These are phyloP conservation scores for Charanyca ferruginea DNA, from an alignment of 2,888 invertebrate species.

Conservation along the genomic window DNA sequence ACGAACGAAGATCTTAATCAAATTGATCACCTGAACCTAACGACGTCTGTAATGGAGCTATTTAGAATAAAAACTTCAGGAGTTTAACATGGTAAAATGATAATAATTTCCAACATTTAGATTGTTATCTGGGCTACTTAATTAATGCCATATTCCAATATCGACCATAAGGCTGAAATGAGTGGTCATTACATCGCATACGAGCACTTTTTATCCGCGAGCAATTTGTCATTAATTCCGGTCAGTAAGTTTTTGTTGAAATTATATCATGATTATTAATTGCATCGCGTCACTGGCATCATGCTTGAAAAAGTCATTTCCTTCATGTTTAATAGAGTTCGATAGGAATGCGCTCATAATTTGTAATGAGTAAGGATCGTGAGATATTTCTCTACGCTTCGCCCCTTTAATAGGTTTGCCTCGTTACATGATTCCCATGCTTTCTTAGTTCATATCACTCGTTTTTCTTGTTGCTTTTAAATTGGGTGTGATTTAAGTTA, in stretches of 20 bases:
- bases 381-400: conserved; percentile 88
- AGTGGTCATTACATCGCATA: conserved; percentile 50
- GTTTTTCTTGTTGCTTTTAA: conserved; percentile 74
- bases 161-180: conserved; percentile 40
- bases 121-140: conserved; percentile 57
- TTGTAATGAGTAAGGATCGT: conserved; percentile 90
- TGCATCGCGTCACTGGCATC: conserved; percentile 71
- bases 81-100: conserved; percentile 24
- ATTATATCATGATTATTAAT: conserved; percentile 82
- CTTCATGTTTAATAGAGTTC: conserved; percentile 79
- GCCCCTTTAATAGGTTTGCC: conserved; percentile 85
- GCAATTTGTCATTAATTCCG: conserved; percentile 84
- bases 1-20: conserved; percentile 40
- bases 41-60: conserved; percentile 50
- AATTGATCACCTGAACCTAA: conserved; percentile 49
- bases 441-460: conserved; percentile 72
- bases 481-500: conserved; percentile 80
- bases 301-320: conserved; percentile 74
- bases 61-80: conserved; percentile 38
- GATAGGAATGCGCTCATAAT: conserved; percentile 90
- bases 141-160: conserved; percentile 58
- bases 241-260: conserved; percentile 78
- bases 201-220: conserved; percentile 72
- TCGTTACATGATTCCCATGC: conserved; percentile 88
- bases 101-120: conserved; percentile 45